These are phyloP conservation scores for Synergus japonicus DNA, from an alignment of 2,888 invertebrate species.

Conservation along the genomic window DNA sequence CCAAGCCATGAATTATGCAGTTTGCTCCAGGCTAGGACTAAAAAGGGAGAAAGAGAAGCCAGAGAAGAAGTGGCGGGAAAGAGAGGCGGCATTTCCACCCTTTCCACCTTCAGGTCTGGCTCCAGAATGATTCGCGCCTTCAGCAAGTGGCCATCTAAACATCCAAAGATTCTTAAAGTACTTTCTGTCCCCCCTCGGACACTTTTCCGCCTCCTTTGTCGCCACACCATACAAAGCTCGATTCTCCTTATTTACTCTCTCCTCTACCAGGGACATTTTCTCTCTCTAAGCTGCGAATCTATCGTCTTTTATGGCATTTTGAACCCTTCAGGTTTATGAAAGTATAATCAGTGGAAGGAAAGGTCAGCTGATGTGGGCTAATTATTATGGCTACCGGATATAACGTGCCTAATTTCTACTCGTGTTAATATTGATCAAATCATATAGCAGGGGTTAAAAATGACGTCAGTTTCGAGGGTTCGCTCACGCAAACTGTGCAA, in stretches of 20 bases:
- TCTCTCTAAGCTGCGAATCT: not conserved
- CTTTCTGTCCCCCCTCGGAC: not conserved
- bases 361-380: not conserved
- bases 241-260: not conserved
- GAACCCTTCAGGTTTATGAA: not conserved
- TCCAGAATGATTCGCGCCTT: constrained; percentile 37
- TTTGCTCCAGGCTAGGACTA: constrained; percentile 71
- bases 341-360: constrained; percentile 2
- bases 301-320: not conserved
- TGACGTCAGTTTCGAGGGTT: constrained; percentile 13
- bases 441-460: not conserved
- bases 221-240: not conserved
- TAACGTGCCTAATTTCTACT: constrained; percentile 13
- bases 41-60: constrained; percentile 49
- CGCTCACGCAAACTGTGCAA: not conserved
- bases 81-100: constrained; percentile 19
- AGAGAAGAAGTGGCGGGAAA: constrained; percentile 42
- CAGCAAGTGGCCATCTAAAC: constrained; percentile 34
- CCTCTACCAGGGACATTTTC: not conserved
- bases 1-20: constrained; percentile 76
- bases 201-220: not conserved
- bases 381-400: not conserved
- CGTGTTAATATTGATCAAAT: not conserved
- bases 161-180: constrained; percentile 21
- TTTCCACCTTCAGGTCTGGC: not conserved